Evolutionary conservation across 2,797 vertebrate genomes (phyloP), one percentile per base, ranked within the genome.

Genomic region (Chrosomus eos): DNA sequence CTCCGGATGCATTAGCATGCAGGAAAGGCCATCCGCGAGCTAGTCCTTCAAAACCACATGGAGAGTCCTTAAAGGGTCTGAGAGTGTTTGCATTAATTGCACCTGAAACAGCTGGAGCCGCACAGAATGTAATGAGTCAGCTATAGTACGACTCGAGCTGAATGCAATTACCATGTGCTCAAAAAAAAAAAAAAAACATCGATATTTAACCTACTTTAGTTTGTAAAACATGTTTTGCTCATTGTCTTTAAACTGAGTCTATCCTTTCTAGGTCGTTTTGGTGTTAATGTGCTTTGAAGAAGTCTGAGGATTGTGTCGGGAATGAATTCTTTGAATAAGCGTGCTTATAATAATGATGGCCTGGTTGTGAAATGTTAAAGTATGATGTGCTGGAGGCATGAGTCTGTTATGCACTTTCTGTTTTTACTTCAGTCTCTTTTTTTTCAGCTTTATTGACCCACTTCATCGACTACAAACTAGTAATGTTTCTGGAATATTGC

Each of bases 61-160:
- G 74, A 89, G 51, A 48, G 75, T 85, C 68, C 81, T 88, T 86
- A 89, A 88, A 64, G 89, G 70, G 60, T 89, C 77, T 77, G 86
- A 14, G 83, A 88, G 89, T 88, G 87, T 87, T 71, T 88, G 81
- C 84, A 88, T 91, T 91, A 89, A 93, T 92, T 92, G 90, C 89
- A 90, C 70, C 83, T 90, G 88, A 81, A 90, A 85, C 89, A 90
- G 75, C 90, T 93, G 89, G 87, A 89, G 88, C 88, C 83, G 64
- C 79, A 84, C 86, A 67, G 77, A 89, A 89, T 88, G 58, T 84
- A 91, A 93, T 92, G 90, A 92, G 89, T 93, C 88, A 92, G 89
- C 88, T 85, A 58, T 58, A 81, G 36, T 62, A 75, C 74, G 45
- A 87, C 82, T 74, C 85, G 84, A 82, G 86, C 80, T 38, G 58